Base-by-base conservation (phyloP, 2,797 vertebrate genomes). In the Corythornis leucogaster region DNA sequence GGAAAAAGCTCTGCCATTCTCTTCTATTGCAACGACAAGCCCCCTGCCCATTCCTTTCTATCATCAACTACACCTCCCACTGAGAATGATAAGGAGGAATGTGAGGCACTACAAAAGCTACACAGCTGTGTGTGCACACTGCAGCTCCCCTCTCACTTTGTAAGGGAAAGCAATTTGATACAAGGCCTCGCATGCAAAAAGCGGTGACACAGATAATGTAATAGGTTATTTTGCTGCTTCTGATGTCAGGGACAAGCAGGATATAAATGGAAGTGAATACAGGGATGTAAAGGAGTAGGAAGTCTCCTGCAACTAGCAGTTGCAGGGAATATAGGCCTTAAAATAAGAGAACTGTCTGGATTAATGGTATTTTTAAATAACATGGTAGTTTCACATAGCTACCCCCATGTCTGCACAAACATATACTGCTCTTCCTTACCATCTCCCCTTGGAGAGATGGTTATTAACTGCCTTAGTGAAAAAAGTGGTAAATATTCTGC, bases 81-180 rank as follows among this genome's bases (percentile, higher is more conserved):
- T 46, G 87, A 64, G 78, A 77, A 57, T 14, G 71, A 83, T 57
- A 26, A 66, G 83, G 30, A 82, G 80, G 80, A 95, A 71, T 57
- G 68, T 3, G 22, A 35, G 54, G 68, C 68, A 11, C 87, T 22
- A 77, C 87, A 91, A 88, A 91, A 80, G 75, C 83, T 77, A 13
- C 90, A 68, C 90, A 96, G 93, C 87, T 93, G 78, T 51, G 64
- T 69, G 59, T 64, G 85, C 70, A 64, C 81, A 57, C 80, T 77
- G 70, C 85, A 80, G 80, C 64, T 93, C 64, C 53, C 55, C 68
- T 77, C 67, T 51, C 11, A 16, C 18, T 62, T 70, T 82, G 50
- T 15, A 48, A 35, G 50, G 31, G 51, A 87, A 77, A 91, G 71
- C 68, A 78, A 33, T 54, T 80, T 11, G 5, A 66, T 38, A 15